Percentiles rank a stretch among this genome's conserved stretches.
phyloP scores from a whole-genome alignment of 2,888 invertebrate species.

The Theristus sp. region DNA sequence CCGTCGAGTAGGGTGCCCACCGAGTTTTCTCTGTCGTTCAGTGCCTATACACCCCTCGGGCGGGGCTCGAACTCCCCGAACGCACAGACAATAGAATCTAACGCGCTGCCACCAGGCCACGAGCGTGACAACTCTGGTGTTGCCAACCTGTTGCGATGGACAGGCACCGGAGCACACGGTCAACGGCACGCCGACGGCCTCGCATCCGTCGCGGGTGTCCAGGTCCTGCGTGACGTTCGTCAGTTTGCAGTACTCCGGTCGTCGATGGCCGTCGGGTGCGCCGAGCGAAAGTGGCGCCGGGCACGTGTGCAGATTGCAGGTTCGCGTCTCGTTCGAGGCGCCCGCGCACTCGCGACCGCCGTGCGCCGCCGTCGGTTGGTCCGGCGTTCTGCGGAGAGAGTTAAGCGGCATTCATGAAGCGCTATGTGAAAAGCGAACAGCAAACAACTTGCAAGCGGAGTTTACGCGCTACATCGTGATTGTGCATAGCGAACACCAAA shows the following conservation, averaged over 20 bases:
- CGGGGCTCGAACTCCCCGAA: too few relatives aligned
- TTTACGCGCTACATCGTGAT: too few relatives aligned
- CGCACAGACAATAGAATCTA: too few relatives aligned
- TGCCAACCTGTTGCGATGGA: conserved; percentile 1
- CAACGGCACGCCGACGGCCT: neutral
- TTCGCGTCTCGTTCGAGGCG: neutral
- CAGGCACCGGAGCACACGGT: conserved; percentile 2
- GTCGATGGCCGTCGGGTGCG: neutral
- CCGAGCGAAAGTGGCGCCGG: neutral
- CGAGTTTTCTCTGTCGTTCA: too few relatives aligned
- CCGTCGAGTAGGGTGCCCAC: too few relatives aligned
- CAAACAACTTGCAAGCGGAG: too few relatives aligned
- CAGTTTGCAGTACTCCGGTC: neutral
- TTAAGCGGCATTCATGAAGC: too few relatives aligned
- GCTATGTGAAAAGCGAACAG: too few relatives aligned
- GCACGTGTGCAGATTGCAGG: neutral
- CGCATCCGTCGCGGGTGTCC: conserved; percentile 1
- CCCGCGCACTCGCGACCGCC: neutral
- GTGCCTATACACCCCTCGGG: too few relatives aligned
- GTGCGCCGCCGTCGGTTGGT: neutral
- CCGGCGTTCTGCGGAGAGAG: neutral
- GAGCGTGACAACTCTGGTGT: neutral
- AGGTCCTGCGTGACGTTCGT: neutral
- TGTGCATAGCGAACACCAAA: too few relatives aligned
- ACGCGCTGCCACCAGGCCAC: too few relatives aligned